Percentiles rank a stretch among this genome's conserved stretches.
phyloP scores from a whole-genome alignment of 1,140 invertebrate species.

The Delia radicum region DNA sequence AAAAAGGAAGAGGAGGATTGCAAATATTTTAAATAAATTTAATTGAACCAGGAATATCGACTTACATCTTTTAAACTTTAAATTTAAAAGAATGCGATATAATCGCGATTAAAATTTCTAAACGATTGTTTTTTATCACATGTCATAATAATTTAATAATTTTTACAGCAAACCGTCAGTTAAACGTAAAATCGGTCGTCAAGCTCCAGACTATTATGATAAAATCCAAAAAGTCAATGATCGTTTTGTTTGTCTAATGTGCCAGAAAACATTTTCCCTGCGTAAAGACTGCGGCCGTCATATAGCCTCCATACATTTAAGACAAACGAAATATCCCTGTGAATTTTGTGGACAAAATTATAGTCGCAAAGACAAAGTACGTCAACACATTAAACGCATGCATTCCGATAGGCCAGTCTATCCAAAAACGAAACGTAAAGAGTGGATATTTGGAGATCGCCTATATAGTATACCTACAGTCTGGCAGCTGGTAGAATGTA shows the following conservation, averaged over 20 bases:
- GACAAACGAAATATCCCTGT: slow-evolving; percentile 32
- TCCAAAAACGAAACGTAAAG: slow-evolving; percentile 8
- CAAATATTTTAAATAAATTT: neutral
- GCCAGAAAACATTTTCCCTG: slow-evolving; percentile 45
- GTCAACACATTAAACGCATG: slow-evolving; percentile 34
- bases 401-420: slow-evolving; percentile 6
- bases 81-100: no score
- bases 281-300: slow-evolving; percentile 45
- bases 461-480: slow-evolving; percentile 36
- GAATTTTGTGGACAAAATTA: slow-evolving; percentile 40
- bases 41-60: neutral
- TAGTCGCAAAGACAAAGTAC: slow-evolving; percentile 44
- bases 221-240: slow-evolving; percentile 6
- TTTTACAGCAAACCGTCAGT: neutral
- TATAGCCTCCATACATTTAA: slow-evolving; percentile 35
- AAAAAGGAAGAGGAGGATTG: neutral
- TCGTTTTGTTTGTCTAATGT: slow-evolving; percentile 17
- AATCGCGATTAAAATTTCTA: neutral
- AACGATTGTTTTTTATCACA: no score
- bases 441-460: slow-evolving; percentile 39
- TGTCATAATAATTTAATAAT: neutral
- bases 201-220: slow-evolving; percentile 6
- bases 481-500: slow-evolving; percentile 38
- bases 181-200: neutral
- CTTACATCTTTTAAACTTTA: neutral